Percentiles rank a stretch among this genome's conserved stretches.
These are phyloP conservation scores for Siniperca obscura DNA, from an alignment of 2,797 vertebrate genomes.

Conservation along the genomic window DNA sequence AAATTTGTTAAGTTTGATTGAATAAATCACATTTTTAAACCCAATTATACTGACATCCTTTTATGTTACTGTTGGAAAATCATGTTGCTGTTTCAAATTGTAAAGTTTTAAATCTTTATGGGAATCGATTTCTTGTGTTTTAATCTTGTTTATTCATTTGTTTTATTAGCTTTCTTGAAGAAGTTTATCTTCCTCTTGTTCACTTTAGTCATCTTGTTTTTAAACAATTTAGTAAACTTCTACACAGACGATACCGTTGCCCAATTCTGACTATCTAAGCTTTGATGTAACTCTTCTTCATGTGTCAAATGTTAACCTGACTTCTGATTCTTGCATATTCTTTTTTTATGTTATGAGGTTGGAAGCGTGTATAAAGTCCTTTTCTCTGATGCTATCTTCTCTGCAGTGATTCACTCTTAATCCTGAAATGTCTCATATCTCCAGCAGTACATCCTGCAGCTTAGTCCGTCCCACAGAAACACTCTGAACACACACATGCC, in stretches of 20 bases:
- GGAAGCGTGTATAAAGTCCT: neutral
- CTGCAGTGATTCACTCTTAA: neutral
- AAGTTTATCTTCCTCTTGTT: too few relatives aligned
- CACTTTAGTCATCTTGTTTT: neutral
- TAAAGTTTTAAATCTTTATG: neutral
- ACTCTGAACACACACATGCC: constrained; percentile 15
- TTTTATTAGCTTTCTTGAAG: neutral
- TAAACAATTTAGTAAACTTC: too few relatives aligned
- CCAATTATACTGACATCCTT: too few relatives aligned
- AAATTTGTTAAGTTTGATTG: too few relatives aligned
- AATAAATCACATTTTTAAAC: too few relatives aligned
- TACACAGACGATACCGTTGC: neutral
- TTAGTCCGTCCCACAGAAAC: neutral
- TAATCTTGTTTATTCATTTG: neutral
- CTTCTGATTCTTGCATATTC: neutral
- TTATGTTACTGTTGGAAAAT: too few relatives aligned
- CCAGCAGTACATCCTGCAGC: neutral
- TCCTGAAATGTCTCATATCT: constrained; percentile 7
- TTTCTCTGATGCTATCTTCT: neutral
- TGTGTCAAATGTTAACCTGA: neutral
- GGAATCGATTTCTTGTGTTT: neutral
- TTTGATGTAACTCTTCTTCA: neutral
- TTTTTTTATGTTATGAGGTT: neutral
- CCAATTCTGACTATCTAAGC: neutral
- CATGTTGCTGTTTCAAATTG: too few relatives aligned